These are phyloP conservation scores for Folsomia candida DNA, from an alignment of 2,888 invertebrate species.

Conservation along the genomic window DNA sequence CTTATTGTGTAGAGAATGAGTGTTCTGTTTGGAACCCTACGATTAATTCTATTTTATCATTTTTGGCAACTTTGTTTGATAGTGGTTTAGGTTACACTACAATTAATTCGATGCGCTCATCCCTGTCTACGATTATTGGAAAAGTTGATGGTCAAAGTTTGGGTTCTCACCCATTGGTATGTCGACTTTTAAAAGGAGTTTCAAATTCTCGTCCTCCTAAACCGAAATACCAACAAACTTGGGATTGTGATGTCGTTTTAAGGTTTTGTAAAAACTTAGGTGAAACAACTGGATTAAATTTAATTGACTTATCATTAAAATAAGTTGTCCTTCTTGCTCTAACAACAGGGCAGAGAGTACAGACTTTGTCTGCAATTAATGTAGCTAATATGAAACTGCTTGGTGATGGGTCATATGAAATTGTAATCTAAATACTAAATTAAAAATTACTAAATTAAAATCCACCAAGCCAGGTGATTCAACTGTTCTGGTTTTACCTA, in stretches of 20 bases:
- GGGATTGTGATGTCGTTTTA: neutral
- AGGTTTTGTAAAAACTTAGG: neutral
- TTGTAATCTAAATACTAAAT: neutral
- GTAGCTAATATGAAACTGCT: neutral
- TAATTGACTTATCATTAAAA: neutral
- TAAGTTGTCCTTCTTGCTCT: neutral
- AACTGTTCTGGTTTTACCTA: slow-evolving; percentile 18
- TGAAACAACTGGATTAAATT: neutral
- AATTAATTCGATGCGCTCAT: slow-evolving; percentile 27
- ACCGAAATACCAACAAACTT: neutral
- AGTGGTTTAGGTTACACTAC: slow-evolving; percentile 22
- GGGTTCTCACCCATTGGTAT: neutral
- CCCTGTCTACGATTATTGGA: slow-evolving; percentile 19
- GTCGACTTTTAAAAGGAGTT: slow-evolving; percentile 1
- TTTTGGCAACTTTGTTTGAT: slow-evolving; percentile 14
- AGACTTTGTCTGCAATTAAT: slow-evolving; percentile 3
- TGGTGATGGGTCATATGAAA: neutral
- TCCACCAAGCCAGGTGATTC: neutral
- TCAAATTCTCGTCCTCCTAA: neutral
- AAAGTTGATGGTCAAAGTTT: neutral
- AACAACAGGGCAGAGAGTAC: neutral
- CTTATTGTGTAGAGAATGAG: slow-evolving; percentile 4
- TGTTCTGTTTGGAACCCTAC: neutral
- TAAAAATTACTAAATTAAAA: slow-evolving; percentile 17
- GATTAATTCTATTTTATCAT: neutral